Conservation (phyloP, 2,113 vertebrate genomes). For the Chlamydotis undulata region DNA sequence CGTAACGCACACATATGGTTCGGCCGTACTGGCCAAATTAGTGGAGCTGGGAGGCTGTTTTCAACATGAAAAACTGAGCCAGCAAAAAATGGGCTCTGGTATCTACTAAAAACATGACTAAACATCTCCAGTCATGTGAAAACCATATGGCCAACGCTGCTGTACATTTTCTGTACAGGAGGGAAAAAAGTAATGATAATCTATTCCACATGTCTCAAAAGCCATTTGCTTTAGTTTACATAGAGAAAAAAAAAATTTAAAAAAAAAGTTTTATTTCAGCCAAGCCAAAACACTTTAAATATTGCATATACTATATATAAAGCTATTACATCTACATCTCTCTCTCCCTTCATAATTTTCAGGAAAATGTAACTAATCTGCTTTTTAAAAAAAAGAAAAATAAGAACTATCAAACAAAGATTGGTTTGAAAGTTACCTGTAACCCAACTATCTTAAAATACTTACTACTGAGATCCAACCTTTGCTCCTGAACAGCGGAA, state of each 20-base stretch:
- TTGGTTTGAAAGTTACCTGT: neutral
- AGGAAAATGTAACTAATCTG: neutral
- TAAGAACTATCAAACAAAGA: neutral
- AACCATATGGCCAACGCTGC: neutral
- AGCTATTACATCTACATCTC: neutral
- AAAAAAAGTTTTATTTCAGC: neutral
- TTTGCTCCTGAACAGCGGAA: neutral
- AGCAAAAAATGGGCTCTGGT: constrained; percentile 2
- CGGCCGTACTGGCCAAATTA: neutral
- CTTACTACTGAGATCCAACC: neutral
- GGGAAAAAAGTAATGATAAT: neutral
- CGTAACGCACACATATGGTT: neutral
- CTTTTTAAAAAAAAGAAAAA: neutral
- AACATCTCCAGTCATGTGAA: constrained; percentile 46
- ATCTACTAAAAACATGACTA: constrained; percentile 43
- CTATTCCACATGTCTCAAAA: constrained; percentile 9
- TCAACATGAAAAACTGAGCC: constrained; percentile 18
- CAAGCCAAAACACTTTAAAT: neutral
- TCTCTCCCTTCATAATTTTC: neutral
- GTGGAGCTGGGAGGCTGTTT: neutral
- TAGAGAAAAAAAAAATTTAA: too few species aligned
- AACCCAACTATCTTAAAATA: neutral
- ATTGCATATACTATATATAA: neutral
- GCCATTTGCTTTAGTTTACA: constrained; percentile 2
- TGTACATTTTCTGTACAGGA: constrained; percentile 14